These are phyloP conservation scores for Trididemnum miniatum DNA, from an alignment of 23 tunicate species.

Conservation along the genomic window DNA sequence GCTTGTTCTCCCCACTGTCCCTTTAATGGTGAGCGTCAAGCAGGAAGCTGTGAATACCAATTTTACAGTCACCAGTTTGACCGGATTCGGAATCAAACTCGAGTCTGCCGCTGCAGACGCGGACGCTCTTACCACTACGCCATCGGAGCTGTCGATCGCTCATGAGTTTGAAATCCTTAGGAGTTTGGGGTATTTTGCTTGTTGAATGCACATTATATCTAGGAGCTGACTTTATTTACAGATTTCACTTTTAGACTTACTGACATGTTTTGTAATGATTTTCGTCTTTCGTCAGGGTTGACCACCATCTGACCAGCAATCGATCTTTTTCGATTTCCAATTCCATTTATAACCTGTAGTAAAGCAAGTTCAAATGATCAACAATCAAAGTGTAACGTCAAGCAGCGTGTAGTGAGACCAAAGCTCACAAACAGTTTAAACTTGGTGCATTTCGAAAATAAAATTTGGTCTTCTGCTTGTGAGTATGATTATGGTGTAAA, in stretches of 20 bases:
- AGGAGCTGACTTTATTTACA: not conserved
- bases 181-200: not conserved
- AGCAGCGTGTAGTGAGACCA: too few relatives aligned
- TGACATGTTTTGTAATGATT: constrained; percentile 4
- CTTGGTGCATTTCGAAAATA: too few relatives aligned
- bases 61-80: not conserved
- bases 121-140: not conserved
- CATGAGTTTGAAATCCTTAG: too few relatives aligned
- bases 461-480: too few relatives aligned
- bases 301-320: not conserved
- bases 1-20: too few relatives aligned
- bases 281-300: not conserved
- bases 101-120: not conserved
- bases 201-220: too few relatives aligned
- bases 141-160: too few relatives aligned
- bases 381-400: too few relatives aligned
- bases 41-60: not conserved
- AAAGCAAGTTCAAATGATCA: too few relatives aligned
- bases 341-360: constrained; percentile 23
- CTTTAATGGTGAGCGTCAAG: not conserved
- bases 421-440: too few relatives aligned
- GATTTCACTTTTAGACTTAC: not conserved
- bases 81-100: not conserved
- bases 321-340: constrained; percentile 13
- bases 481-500: too few relatives aligned